Evolutionary conservation across 2,888 invertebrate species (phyloP).

Genomic region (Hydraecia micacea): DNA sequence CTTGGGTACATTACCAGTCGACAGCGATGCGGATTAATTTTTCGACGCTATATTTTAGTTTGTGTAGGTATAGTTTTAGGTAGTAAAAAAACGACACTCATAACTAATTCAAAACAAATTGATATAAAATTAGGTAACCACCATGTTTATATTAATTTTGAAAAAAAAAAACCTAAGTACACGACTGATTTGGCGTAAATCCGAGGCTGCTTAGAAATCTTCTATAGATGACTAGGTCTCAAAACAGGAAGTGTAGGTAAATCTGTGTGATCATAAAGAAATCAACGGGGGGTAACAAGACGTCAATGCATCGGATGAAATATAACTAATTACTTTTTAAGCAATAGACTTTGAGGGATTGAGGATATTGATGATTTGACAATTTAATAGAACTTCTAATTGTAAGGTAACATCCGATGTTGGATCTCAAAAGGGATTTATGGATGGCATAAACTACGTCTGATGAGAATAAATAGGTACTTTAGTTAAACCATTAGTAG

Average conservation of each 20-base stretch:
- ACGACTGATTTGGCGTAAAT: no score
- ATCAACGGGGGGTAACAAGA: slow-evolving; percentile 1
- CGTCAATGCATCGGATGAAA: background rate
- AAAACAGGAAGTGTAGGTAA: background rate
- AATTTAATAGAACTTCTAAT: no score
- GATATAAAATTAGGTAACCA: no score
- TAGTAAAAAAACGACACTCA: no score
- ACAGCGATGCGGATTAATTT: no score
- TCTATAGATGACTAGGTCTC: background rate
- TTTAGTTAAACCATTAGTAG: background rate
- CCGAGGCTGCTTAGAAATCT: no score
- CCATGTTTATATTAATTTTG: no score
- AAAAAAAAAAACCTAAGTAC: no score
- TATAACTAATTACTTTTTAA: background rate
- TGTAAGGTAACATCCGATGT: background rate
- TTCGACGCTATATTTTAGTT: no score
- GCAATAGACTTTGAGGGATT: background rate
- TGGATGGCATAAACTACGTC: background rate
- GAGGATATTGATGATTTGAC: background rate
- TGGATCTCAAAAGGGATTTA: background rate
- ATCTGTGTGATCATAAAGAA: background rate
- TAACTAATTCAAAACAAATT: no score
- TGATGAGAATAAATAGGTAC: background rate
- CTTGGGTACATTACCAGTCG: no score
- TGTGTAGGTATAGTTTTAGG: no score